Evolutionary conservation across 2,113 vertebrate genomes (phyloP).

Genomic region (Mesitornis unicolor): DNA sequence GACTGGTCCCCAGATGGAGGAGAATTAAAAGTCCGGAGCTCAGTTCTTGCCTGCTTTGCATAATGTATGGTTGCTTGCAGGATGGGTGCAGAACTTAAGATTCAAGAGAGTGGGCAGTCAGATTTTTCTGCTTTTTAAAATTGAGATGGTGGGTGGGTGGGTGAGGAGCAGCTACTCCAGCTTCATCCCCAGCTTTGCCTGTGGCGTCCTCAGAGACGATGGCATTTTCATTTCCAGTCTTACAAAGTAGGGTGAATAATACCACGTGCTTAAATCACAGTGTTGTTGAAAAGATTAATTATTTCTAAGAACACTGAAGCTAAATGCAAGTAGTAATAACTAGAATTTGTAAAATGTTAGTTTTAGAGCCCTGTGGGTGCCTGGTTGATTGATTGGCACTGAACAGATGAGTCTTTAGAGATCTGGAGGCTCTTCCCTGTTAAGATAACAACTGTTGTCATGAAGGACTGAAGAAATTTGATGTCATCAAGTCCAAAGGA

Average conservation of each 20-base stretch:
- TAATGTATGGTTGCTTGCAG: conserved; percentile 24
- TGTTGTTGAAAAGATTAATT: conserved; percentile 35
- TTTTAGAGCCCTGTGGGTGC: conserved; percentile 17
- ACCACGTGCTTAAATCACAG: conserved; percentile 38
- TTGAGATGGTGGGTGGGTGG: conserved; percentile 13
- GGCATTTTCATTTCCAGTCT: conserved; percentile 18
- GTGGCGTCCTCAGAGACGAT: neutral
- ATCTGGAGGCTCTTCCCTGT: neutral
- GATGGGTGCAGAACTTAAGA: conserved; percentile 37
- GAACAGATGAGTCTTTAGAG: neutral
- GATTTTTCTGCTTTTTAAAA: conserved; percentile 5
- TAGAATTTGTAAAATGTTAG: conserved; percentile 31
- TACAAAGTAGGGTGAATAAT: conserved; percentile 30
- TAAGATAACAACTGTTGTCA: neutral
- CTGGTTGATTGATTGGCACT: conserved; percentile 1
- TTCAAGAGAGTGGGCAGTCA: conserved; percentile 29
- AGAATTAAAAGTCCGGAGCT: conserved; percentile 22
- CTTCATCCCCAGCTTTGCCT: conserved; percentile 11
- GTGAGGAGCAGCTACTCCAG: neutral
- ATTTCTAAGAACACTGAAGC: conserved; percentile 27
- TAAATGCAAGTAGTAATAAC: conserved; percentile 38
- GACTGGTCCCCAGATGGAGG: conserved; percentile 42
- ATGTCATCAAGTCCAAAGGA: neutral
- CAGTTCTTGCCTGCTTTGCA: conserved; percentile 33
- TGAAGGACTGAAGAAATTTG: neutral